A percentile compares a stretch with the other conserved stretches of the same genome.
These are phyloP conservation scores for Phrynocephalus forsythii DNA, from an alignment of 2,797 vertebrate genomes.

Conservation along the genomic window DNA sequence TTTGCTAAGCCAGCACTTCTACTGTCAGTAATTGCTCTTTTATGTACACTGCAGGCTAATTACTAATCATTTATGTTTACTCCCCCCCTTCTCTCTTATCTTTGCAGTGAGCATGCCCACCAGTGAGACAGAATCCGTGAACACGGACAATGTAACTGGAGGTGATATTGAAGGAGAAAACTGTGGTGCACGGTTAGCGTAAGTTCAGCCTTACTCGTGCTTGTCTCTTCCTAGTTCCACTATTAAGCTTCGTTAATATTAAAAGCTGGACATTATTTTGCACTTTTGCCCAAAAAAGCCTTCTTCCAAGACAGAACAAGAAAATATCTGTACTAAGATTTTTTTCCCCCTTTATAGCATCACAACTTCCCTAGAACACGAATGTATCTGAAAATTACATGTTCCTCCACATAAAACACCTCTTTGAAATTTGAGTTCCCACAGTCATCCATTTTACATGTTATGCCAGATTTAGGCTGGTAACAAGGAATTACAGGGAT, in stretches of 20 bases:
- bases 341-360: neutral
- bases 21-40: neutral
- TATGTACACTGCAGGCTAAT: constrained; percentile 39
- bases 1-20: constrained; percentile 29
- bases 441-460: neutral
- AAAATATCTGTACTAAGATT: neutral
- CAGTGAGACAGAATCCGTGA: constrained; percentile 97
- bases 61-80: constrained; percentile 27
- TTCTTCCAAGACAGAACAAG: neutral
- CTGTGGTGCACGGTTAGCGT: constrained; percentile 95
- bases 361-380: neutral
- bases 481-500: no score
- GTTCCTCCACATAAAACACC: neutral
- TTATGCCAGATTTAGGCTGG: no score
- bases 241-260: neutral
- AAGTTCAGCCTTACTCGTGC: constrained; percentile 77
- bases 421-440: neutral
- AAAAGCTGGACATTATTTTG: neutral
- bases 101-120: constrained; percentile 97
- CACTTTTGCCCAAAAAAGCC: neutral
- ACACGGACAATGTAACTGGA: constrained; percentile 94
- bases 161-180: constrained; percentile 95
- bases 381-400: neutral
- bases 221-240: neutral
- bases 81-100: constrained; percentile 53